Evolutionary conservation across 2,888 invertebrate genomes (phyloP).

Genomic region (Acleris laterana): DNA sequence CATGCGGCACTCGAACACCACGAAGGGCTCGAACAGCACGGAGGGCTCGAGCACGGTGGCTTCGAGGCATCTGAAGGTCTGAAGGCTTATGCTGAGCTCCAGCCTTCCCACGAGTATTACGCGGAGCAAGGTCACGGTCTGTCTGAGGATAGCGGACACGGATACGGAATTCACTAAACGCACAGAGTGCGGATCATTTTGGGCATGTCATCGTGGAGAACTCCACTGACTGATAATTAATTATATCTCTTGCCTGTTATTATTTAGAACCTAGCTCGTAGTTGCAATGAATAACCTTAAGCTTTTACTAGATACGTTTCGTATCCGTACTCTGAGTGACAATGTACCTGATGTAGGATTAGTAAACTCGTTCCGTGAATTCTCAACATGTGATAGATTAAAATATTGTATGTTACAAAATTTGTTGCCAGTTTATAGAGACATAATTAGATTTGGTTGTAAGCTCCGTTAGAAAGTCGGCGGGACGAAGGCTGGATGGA

Average conservation of each 20-base stretch:
- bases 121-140: conserved; percentile 61
- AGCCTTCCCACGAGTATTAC: conserved; percentile 64
- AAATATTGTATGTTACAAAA: conserved; percentile 44
- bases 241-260: conserved; percentile 68
- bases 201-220: conserved; percentile 54
- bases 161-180: conserved; percentile 70
- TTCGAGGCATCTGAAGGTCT: conserved; percentile 53
- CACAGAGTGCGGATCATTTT: conserved; percentile 28
- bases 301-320: conserved; percentile 52
- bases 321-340: conserved; percentile 48
- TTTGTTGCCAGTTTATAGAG: conserved; percentile 35
- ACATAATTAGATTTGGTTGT: conserved; percentile 26
- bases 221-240: conserved; percentile 57
- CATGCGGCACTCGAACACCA: conserved; percentile 49
- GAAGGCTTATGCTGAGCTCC: conserved; percentile 67
- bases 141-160: conserved; percentile 67
- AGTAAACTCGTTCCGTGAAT: conserved; percentile 59
- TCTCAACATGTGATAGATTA: conserved; percentile 43
- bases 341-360: conserved; percentile 77
- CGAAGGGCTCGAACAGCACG: conserved; percentile 36
- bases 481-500: conserved; percentile 33
- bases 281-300: conserved; percentile 51
- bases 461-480: conserved; percentile 48
- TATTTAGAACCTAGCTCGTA: conserved; percentile 52
- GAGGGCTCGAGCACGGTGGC: conserved; percentile 43